Evolutionary conservation across 2,797 vertebrate species (phyloP), one percentile per base, ranked within the genome.

Genomic region (Clarias pachynema): DNA sequence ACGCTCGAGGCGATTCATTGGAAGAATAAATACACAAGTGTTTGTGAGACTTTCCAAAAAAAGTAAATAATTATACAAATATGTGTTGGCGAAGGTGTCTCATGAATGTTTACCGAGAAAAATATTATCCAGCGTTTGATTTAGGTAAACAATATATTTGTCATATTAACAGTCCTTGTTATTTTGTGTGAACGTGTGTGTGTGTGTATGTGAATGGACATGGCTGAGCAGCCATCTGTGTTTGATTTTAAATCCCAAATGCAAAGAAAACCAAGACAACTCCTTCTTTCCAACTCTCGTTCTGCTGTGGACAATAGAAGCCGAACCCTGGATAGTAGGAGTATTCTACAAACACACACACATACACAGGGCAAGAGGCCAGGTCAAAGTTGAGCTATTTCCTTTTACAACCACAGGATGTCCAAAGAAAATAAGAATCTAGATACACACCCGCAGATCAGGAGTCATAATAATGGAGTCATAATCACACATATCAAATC

Each of bases 221-320:
- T 72, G 40, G 24, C 82, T 80, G 26, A 73, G 37, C 56, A 82
- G 70, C 84, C 86, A 89, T 84, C 86, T 90, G 88, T 40, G 49
- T 79, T 89, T 56, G 29, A 86, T 80, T 74, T 89, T 88, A 68
- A 89, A 87, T 90, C 84, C 10, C 34, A 70, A 60, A 81, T 69
- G 40, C 57, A 86, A 78, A 89, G 87, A 86, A 83, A 82, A 22
- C 49, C 69, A 80, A 72, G 40, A 84, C 78, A 84, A 74, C 79
- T 31, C 5, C 85, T 79, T 81, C 79, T 87, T 85, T 73, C 69
- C 49, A 18, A 56, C 44, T 59, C 14, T 79, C 86, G 31, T 84
- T 87, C 70, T 84, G 44, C 85, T 69, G 26, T 57, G 66, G 77
- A 85, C 87, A 89, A 87, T 40, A 75, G 81, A 75, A 74, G 83